Conservation (phyloP, 1,140 invertebrate species). For the Tetramorium parvispinum region DNA sequence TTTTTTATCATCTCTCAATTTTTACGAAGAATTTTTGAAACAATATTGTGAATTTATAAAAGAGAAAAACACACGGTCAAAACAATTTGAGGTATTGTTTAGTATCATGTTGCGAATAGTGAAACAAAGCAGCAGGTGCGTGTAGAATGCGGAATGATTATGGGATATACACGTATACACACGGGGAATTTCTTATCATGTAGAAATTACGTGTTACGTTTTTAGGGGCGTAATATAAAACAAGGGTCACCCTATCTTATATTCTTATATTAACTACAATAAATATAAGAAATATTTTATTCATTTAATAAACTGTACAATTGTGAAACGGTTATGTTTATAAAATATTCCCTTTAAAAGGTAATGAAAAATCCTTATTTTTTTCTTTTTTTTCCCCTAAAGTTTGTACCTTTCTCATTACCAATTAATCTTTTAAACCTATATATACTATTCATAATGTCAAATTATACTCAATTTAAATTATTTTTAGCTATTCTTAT, state of each 20-base stretch:
- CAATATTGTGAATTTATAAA: neutral
- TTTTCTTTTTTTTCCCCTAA: neutral
- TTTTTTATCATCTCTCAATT: neutral
- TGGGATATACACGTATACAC: neutral
- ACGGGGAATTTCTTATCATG: constrained; percentile 11
- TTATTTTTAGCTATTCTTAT: too few relatives aligned
- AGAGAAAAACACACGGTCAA: neutral
- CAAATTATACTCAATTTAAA: too few relatives aligned
- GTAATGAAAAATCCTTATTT: neutral
- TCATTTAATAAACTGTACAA: neutral
- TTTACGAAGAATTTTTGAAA: neutral
- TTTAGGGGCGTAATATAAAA: constrained; percentile 14
- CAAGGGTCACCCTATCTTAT: neutral
- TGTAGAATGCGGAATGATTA: constrained; percentile 17
- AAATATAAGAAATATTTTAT: constrained; percentile 21
- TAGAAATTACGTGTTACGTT: constrained; percentile 22
- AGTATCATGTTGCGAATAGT: neutral
- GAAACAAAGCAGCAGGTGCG: constrained; percentile 12
- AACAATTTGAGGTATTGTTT: neutral
- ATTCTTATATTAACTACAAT: constrained; percentile 20
- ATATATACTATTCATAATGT: too few relatives aligned
- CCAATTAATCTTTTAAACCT: neutral
- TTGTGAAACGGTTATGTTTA: neutral
- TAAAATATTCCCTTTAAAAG: neutral
- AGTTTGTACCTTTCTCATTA: neutral